Evolutionary conservation across 2,113 vertebrate species (phyloP).

Genomic region (Solea senegalensis): DNA sequence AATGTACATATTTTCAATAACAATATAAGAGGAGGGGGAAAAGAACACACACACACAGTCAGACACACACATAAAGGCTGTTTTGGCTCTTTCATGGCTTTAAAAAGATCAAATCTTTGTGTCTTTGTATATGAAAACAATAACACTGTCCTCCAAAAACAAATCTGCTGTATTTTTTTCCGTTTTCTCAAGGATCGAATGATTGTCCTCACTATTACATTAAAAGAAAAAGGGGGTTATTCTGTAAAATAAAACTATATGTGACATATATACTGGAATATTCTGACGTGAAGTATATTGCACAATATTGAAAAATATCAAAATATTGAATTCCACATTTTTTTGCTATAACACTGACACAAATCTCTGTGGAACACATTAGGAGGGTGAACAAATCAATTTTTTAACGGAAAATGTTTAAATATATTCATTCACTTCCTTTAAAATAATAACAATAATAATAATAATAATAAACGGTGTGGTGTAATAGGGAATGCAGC

Average conservation of each 20-base stretch:
- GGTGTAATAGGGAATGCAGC: too few relatives aligned
- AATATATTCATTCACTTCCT: background rate
- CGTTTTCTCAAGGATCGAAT: conserved; percentile 31
- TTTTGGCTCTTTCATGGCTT: conserved; percentile 69
- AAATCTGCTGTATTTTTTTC: background rate
- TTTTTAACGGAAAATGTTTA: too few relatives aligned
- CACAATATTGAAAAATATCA: conserved; percentile 67
- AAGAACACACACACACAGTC: background rate
- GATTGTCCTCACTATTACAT: conserved; percentile 68
- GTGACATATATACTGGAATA: conserved; percentile 19
- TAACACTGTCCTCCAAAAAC: background rate
- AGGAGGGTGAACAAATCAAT: conserved; percentile 32
- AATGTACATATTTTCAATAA: conserved; percentile 80
- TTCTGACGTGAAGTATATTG: conserved; percentile 66
- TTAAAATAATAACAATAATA: conserved; percentile 43
- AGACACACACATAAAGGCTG: conserved; percentile 54
- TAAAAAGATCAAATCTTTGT: too few relatives aligned
- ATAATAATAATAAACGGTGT: conserved; percentile 39
- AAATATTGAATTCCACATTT: conserved; percentile 66
- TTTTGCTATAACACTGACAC: conserved; percentile 63
- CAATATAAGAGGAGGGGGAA: conserved; percentile 81
- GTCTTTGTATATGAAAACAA: too few relatives aligned
- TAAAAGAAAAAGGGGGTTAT: conserved; percentile 10
- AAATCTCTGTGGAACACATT: conserved; percentile 62
- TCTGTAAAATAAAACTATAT: conserved; percentile 28